Base-by-base conservation (phyloP, 2,797 vertebrate species). In the Benthosema pterotum region DNA sequence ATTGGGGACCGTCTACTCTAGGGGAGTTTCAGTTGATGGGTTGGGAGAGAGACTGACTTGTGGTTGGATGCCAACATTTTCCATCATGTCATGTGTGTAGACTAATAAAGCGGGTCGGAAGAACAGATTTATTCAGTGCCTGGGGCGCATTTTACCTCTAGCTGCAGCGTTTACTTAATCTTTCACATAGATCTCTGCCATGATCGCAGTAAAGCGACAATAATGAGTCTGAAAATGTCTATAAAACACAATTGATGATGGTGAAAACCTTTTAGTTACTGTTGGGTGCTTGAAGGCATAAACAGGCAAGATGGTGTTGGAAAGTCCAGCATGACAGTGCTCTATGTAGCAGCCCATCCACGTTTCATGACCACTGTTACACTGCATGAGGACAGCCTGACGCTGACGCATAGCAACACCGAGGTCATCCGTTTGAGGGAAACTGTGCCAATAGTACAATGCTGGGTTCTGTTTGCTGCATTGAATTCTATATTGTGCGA, bases 401-500 rank as follows among this genome's bases (percentile, higher is more conserved):
- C 60, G 22, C 67, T 72, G 42, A 72, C 61, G 58, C 60, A 77
- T 69, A 56, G 74, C 56, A 73, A 55, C 70, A 51, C 55, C 38
- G n/a, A 57, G 22, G 18, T 59, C 65, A 64, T 72, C 71, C 57
- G 18, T 11, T 47, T 8, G 3, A n/a, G 43, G 12, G 4, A 42
- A 43, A 19, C 16, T 22, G 11, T 18, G 9, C 46, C 12, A 11
- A n/a, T 25, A 53, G 42, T 57, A 52, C 43, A 25, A 60, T 74
- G 68, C 77, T 72, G 52, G 63, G 65, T 42, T 51, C 55, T 65
- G 69, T 63, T 32, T 72, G 65, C 67, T 43, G 72, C 52, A 8
- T 49, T 67, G 68, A 66, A 73, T 71, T 81, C 72, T 79, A 85
- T 87, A 83, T 63, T 15, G 72, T 72, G 72, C 76, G n/a, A 67